phyloP scores from a whole-genome alignment of 2,797 vertebrate species.

The Borostomias antarcticus region DNA sequence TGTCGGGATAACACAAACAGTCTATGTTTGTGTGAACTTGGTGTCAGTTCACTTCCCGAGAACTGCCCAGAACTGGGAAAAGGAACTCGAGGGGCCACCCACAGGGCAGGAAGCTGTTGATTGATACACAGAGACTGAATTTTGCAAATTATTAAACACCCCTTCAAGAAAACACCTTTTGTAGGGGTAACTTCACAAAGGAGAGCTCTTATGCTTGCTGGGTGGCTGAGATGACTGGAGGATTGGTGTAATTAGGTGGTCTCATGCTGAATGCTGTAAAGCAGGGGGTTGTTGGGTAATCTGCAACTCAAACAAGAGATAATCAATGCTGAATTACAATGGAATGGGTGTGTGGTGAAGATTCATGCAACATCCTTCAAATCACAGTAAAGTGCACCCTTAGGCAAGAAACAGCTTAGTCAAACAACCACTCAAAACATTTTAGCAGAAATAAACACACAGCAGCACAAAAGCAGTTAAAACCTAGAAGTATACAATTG shows the following conservation, averaged over 20 bases:
- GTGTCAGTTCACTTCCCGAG: conserved; percentile 57
- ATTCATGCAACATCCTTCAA: conserved; percentile 62
- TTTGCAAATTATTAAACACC: conserved; percentile 63
- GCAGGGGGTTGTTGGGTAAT: conserved; percentile 63
- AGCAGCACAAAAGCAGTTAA: conserved; percentile 39
- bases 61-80: conserved; percentile 53
- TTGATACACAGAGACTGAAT: conserved; percentile 60
- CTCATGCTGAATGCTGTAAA: conserved; percentile 63
- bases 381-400: conserved; percentile 54
- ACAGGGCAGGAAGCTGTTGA: conserved; percentile 66
- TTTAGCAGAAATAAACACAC: conserved; percentile 46
- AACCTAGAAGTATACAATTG: conserved; percentile 42
- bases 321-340: conserved; percentile 71
- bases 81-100: conserved; percentile 68
- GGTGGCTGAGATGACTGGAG: conserved; percentile 65
- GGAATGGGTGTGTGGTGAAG: conserved; percentile 53
- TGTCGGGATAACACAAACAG: conserved; percentile 51
- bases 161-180: conserved; percentile 56
- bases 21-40: conserved; percentile 65
- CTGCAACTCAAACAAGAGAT: conserved; percentile 75
- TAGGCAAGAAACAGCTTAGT: conserved; percentile 55
- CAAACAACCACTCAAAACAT: conserved; percentile 53
- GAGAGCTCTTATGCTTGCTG: conserved; percentile 60
- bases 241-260: conserved; percentile 65
- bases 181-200: conserved; percentile 63